phyloP scores from a whole-genome alignment of 2,113 vertebrate species.

The Lates calcarifer region DNA sequence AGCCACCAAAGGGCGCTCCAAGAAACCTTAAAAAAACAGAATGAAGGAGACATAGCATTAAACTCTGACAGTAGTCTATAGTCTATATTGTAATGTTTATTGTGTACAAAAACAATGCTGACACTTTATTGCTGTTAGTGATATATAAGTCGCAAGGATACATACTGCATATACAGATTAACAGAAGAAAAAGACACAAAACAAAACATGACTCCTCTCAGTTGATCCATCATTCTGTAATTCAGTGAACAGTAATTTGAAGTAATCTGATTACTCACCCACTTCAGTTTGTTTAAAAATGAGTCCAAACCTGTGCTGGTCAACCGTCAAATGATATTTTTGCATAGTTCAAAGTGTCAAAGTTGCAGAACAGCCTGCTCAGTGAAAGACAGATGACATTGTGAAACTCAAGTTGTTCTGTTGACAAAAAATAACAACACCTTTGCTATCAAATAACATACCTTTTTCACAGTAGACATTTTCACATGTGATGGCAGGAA shows the following conservation, averaged over 20 bases:
- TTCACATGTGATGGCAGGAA: not conserved
- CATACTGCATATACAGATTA: not conserved
- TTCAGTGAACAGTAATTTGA: too few relatives aligned
- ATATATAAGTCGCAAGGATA: not conserved
- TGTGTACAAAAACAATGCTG: slow-evolving; percentile 9
- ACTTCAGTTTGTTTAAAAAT: not conserved
- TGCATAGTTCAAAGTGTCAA: not conserved
- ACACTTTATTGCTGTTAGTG: slow-evolving; percentile 22
- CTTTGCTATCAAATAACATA: not conserved
- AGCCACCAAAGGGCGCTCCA: slow-evolving; percentile 31
- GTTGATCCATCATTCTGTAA: not conserved
- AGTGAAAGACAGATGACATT: not conserved
- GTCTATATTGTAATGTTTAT: not conserved
- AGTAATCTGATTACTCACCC: not conserved
- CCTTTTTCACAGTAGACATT: not conserved
- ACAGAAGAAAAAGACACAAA: not conserved
- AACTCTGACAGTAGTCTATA: not conserved
- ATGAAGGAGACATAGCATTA: not conserved
- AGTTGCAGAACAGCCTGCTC: too few relatives aligned
- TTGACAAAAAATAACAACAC: too few relatives aligned
- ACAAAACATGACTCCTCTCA: too few relatives aligned
- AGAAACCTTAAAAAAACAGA: not conserved
- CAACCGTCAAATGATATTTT: not conserved
- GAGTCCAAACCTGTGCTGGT: not conserved
- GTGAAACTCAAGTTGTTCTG: not conserved